Base-by-base conservation (phyloP, 2,888 invertebrate genomes). In the Lochmaea crataegi region DNA sequence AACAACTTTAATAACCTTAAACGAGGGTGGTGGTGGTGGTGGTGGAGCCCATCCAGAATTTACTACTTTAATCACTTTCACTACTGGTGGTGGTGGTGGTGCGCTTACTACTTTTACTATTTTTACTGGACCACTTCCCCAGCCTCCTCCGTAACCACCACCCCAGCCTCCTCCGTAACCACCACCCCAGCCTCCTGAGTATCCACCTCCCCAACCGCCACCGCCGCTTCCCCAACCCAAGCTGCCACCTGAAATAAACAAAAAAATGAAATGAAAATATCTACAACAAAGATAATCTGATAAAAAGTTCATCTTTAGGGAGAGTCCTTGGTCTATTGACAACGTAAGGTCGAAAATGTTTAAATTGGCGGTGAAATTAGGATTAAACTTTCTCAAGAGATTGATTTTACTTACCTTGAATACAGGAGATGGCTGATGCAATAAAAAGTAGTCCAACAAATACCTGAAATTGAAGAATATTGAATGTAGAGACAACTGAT, bases 41-140 rank as follows among this genome's bases (percentile, higher is more conserved):
- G 65, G 63, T 42, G 42, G 64, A 18, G 45, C 71, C n/a, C 73
- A 71, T 65, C 71, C 64, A 51, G 45, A 41, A 65, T 67, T 14
- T 14, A 61, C 61, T 2, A 61, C 57, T 42, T 67, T 67, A 11
- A 67, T 18, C 16, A 61, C 38, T 53, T 66, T 73, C 10, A 65
- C 51, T n/a, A 45, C 32, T 41, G 61, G 61, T n/a, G 60, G 60
- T 61, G 61, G 61, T 7, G 61, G 61, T 41, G 38, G 38, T 16
- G 61, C 14, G n/a, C 16, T 41, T 16, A 32, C 71, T 72, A 63
- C 72, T 53, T 16, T 64, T 2, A 65, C 65, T n/a, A 57, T 45
- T 42, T 12, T 51, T 32, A 51, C 12, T 16, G 45, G 72, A 22
- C 73, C 71, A 16, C 76, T 75, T 67, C 63, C 65, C 22, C 61